Base-by-base conservation (phyloP, 2,888 invertebrate species). In the Sabatieria punctata region DNA sequence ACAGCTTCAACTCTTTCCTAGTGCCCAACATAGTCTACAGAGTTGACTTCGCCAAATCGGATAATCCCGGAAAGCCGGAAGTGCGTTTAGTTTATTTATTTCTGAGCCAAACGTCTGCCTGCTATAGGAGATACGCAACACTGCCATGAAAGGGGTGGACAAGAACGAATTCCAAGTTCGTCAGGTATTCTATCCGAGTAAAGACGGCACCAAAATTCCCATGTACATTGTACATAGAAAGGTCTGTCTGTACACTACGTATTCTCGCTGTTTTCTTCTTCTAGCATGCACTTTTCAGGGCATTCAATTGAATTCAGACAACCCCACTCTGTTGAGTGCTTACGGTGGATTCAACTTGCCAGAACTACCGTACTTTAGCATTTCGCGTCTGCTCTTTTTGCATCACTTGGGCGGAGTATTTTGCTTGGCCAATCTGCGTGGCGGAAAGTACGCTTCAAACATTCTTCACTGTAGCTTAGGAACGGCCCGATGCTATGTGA, bases 261-360 rank as follows among this genome's bases (percentile, higher is more conserved):
- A 11, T 15, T 8, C 8, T 22, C 39, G 21, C 8, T 11, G 21
- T 8, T n/a, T 8, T n/a, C 8, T 13, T 38, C 8, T 33, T 33
- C n/a, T 33, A 33, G 33, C 33, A 33, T 33, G 8, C 19, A 6
- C 15, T 44, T 47, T 18, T 49, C 63, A 82, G 81, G 75, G 73
- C 49, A 59, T 80, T 15, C 67, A 72, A 4, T 68, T 69, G 52
- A 77, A 83, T 67, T 78, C 81, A 2, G 71, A 74, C n/a, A 77
- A 76, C 61, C 85, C 91, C 0, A 81, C 84, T 52, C 71, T 91
- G 40, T 70, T 97, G 30, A 93, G 93, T 68, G 95, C 91, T 18
- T 95, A 95, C 68, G 95, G 95, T 46, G 95, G 95, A 1, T 97
- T 97, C 69, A 91, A 88, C 71, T 78, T 86, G 55, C 82, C 84